A percentile compares a stretch with the other conserved stretches of the same genome.
These are phyloP conservation scores for Dusona sp. DNA, from an alignment of 2,888 invertebrate species.

Conservation along the genomic window DNA sequence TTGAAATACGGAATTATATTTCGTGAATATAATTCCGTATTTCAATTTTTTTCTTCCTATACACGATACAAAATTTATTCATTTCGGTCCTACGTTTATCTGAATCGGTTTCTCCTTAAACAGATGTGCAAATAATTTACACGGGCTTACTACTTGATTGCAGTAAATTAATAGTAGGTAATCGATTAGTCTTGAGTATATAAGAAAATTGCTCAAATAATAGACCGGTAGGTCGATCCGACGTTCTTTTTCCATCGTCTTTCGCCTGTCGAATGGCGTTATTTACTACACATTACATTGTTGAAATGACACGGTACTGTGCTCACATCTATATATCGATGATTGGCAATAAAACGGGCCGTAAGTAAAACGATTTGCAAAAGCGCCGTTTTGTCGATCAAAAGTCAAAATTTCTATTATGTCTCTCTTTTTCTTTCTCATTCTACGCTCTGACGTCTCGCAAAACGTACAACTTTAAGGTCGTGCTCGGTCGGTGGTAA, in stretches of 20 bases:
- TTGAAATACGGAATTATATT: not conserved
- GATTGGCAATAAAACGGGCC: not conserved
- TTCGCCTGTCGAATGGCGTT: slow-evolving; percentile 20
- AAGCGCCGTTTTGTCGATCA: slow-evolving; percentile 12
- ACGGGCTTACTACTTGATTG: not conserved
- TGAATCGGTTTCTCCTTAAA: not conserved
- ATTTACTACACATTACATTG: slow-evolving; percentile 43
- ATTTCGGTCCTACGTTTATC: not conserved
- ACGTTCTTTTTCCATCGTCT: slow-evolving; percentile 3
- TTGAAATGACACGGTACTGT: slow-evolving; percentile 29
- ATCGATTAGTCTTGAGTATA: not conserved
- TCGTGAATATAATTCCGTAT: too few relatives aligned
- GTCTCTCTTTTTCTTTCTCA: not conserved
- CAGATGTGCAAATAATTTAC: not conserved
- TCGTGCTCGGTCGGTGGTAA: slow-evolving; percentile 35
- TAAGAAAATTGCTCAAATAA: slow-evolving; percentile 19
- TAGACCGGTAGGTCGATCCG: slow-evolving; percentile 27
- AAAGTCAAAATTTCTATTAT: not conserved
- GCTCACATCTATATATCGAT: slow-evolving; percentile 6
- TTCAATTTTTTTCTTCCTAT: not conserved
- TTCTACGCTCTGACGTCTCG: not conserved
- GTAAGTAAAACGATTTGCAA: not conserved
- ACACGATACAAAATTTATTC: not conserved
- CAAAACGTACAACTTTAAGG: slow-evolving; percentile 33
- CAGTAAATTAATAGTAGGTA: not conserved